Evolutionary conservation across 2,113 vertebrate genomes (phyloP).

Genomic region (Saccopteryx leptura): DNA sequence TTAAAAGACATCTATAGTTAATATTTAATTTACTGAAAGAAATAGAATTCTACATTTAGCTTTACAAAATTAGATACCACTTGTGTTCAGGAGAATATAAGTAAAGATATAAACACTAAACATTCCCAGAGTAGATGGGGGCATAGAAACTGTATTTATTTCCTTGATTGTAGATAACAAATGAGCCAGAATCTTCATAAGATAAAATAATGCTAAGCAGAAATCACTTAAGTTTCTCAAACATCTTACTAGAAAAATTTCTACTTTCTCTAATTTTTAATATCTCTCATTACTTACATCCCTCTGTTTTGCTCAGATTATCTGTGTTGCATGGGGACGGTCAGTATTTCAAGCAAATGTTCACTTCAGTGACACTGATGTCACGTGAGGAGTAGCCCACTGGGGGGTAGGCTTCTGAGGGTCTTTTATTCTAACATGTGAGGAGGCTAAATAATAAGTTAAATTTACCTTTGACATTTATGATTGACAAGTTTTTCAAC

Average conservation of each 20-base stretch:
- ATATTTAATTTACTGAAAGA: conserved; percentile 30
- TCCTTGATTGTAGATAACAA: background rate
- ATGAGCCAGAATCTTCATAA: conserved; percentile 8
- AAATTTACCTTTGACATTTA: conserved; percentile 3
- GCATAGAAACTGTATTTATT: background rate
- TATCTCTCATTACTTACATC: background rate
- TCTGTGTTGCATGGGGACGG: background rate
- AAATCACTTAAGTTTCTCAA: conserved; percentile 28
- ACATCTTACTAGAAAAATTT: background rate
- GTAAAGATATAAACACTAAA: background rate
- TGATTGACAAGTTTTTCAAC: background rate
- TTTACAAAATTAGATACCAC: background rate
- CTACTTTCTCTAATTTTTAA: background rate
- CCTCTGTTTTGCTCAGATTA: background rate
- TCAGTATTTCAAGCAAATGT: background rate
- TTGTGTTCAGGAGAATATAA: background rate
- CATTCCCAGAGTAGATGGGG: background rate
- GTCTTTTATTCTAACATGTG: background rate
- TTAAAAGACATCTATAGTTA: conserved; percentile 13
- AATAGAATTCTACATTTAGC: background rate
- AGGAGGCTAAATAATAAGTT: background rate
- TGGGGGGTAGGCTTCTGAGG: background rate
- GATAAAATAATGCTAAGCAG: background rate
- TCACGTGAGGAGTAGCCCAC: background rate
- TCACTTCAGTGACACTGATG: background rate